phyloP scores from a whole-genome alignment of 1,140 invertebrate genomes.

The Phenacoccus solenopsis region DNA sequence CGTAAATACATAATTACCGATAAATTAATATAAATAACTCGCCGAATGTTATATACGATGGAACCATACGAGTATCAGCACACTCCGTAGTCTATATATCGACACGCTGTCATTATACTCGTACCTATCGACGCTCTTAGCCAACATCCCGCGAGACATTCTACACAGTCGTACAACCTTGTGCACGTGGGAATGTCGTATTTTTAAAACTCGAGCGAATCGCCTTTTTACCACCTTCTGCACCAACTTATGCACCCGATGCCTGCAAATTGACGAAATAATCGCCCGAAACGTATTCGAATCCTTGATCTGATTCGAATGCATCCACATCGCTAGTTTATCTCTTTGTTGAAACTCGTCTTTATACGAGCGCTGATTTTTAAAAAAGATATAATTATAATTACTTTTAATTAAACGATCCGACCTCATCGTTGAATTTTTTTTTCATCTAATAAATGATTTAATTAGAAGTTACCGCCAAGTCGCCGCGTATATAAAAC shows the following conservation, averaged over 20 bases:
- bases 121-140: background rate
- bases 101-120: background rate
- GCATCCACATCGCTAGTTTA: background rate
- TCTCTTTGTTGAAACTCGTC: background rate
- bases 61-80: no score
- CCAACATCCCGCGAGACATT: background rate
- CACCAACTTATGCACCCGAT: no score
- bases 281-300: background rate
- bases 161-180: background rate
- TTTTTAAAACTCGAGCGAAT: no score
- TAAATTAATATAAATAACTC: background rate
- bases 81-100: background rate
- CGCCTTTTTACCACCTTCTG: no score
- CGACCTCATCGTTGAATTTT: background rate
- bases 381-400: background rate
- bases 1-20: background rate
- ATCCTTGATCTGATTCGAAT: slow-evolving; percentile 1
- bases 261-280: background rate
- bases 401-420: background rate
- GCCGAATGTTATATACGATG: no score
- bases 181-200: background rate
- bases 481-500: background rate
- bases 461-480: background rate
- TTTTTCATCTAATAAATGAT: background rate
- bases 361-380: background rate